Conservation (phyloP, 2,797 vertebrate species). For the Chiloscyllium punctatum region DNA sequence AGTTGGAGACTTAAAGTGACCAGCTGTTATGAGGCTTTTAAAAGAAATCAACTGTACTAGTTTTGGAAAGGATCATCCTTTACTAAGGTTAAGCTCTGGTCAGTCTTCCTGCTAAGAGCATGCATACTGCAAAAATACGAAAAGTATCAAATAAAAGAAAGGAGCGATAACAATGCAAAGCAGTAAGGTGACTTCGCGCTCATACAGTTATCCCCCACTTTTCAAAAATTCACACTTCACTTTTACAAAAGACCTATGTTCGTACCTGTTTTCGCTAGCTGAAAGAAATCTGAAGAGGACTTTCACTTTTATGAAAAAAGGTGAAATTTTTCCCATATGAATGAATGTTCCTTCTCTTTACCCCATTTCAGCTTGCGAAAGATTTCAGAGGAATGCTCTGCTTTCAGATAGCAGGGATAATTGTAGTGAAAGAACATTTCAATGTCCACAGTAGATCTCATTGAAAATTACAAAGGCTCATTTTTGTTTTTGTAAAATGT, state of each 20-base stretch:
- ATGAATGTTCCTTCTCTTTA: too few relatives aligned
- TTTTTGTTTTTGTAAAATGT: neutral
- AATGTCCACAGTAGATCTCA: neutral
- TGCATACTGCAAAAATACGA: neutral
- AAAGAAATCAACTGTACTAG: neutral
- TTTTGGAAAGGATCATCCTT: neutral
- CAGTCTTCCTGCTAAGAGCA: neutral
- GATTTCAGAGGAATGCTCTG: too few relatives aligned
- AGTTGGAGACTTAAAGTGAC: neutral
- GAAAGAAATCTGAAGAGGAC: too few relatives aligned
- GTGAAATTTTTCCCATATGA: too few relatives aligned
- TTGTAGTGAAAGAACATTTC: neutral
- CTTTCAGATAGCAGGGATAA: too few relatives aligned
- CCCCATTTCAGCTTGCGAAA: too few relatives aligned
- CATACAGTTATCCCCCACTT: neutral
- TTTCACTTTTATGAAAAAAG: too few relatives aligned
- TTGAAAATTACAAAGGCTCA: neutral
- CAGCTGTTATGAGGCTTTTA: neutral
- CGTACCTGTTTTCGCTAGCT: too few relatives aligned
- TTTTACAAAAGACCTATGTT: too few relatives aligned
- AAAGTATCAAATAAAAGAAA: neutral
- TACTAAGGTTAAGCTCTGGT: neutral
- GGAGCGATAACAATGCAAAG: neutral
- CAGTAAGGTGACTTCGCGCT: neutral
- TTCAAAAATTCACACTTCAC: too few relatives aligned